Conservation (phyloP, 2,113 vertebrate species). For the Pagrus major region DNA sequence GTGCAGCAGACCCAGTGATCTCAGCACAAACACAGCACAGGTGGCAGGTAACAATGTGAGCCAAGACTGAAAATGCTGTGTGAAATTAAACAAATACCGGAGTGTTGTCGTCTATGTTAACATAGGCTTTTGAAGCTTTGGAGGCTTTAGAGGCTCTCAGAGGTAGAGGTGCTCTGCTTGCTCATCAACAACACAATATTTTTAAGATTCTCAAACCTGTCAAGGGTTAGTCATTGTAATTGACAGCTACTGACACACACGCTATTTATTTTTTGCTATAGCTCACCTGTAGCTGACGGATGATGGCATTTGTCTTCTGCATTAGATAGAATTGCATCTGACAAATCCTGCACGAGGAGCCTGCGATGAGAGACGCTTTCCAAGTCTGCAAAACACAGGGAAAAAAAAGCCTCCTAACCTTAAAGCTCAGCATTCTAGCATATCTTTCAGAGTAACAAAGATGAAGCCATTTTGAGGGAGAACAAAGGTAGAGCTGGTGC, state of each 20-base stretch:
- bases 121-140: slow-evolving; percentile 29
- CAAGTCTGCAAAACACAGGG: not conserved
- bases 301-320: slow-evolving; percentile 42
- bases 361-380: slow-evolving; percentile 3
- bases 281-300: slow-evolving; percentile 30
- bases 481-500: slow-evolving; percentile 4
- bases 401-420: slow-evolving; percentile 2
- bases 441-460: not conserved
- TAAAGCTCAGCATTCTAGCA: slow-evolving; percentile 19
- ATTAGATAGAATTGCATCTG: slow-evolving; percentile 29
- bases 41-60: slow-evolving; percentile 45
- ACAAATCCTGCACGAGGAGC: slow-evolving; percentile 27
- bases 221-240: slow-evolving; percentile 19
- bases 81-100: slow-evolving; percentile 48
- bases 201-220: slow-evolving; percentile 21
- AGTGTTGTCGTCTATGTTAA: slow-evolving; percentile 26
- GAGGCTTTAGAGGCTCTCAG: slow-evolving; percentile 4
- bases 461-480: slow-evolving; percentile 27
- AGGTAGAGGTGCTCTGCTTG: slow-evolving; percentile 22
- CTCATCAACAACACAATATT: slow-evolving; percentile 37
- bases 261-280: slow-evolving; percentile 21
- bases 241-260: slow-evolving; percentile 32
- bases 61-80: slow-evolving; percentile 32
- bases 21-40: slow-evolving; percentile 37
- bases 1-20: slow-evolving; percentile 27